Base-by-base conservation (phyloP, 2,113 vertebrate genomes). In the Muntiacus reevesi region DNA sequence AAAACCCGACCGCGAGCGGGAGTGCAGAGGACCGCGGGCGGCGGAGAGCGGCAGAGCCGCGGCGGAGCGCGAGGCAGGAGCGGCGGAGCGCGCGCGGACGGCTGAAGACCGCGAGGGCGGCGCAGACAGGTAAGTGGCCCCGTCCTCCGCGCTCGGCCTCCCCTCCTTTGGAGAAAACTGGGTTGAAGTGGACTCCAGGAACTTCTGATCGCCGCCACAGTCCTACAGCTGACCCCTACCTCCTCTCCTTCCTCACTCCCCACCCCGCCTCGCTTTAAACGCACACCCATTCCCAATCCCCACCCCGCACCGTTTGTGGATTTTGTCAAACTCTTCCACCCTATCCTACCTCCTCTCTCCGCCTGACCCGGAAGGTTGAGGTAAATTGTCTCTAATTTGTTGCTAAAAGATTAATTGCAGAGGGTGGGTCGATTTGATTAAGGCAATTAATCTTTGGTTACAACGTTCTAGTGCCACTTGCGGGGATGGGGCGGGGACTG, bases 361-460 rank as follows among this genome's bases (percentile, higher is more conserved):
- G 60, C 78, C 93, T 97, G 98, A 98, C 97, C 97, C 79, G 84
- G 59, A 92, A 98, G 96, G 96, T 98, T 84, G 97, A 96, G 95
- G 97, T 98, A 98, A 97, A 98, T 98, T 96, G 96, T 98, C 96
- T 98, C 81, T 98, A 98, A 99, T 98, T 98, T 99, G 98, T 98
- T 98, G 98, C 98, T 96, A 97, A 98, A 98, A 98, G 98, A 98
- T 98, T 98, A 98, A 98, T 98, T 98, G 98, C 97, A 84, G 98
- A 98, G 97, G 97, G 98, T 96, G 98, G 98, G 97, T 98, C 98
- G 97, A 98, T 98, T 98, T 98, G 98, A 98, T 98, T 98, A 98
- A 98, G 98, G 98, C 98, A 98, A 98, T 99, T 98, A 98, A 99
- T 98, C 98, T 98, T 98, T 98, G 98, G 97, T 98, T 98, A 98